Percentiles rank a stretch among this genome's conserved stretches.
Conservation (phyloP, 2,113 vertebrate species). For the Oxyura jamaicensis region DNA sequence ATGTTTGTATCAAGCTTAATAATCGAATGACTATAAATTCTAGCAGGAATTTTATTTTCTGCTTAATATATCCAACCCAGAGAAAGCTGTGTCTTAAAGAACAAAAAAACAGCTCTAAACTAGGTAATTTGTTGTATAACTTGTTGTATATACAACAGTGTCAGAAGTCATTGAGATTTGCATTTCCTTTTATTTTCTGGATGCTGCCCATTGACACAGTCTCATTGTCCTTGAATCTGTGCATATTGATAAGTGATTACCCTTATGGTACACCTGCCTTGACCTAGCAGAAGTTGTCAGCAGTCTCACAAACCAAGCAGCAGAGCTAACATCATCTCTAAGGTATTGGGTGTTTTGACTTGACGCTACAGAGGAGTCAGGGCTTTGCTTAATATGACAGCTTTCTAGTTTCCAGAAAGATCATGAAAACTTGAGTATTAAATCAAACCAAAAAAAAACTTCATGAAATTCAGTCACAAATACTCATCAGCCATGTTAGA, state of each 20-base stretch:
- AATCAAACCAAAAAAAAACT: background rate
- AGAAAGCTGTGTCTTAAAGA: background rate
- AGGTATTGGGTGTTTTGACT: background rate
- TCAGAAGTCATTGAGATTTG: background rate
- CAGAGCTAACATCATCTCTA: background rate
- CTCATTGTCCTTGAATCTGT: background rate
- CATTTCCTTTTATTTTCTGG: background rate
- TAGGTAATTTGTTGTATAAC: background rate
- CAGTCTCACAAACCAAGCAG: background rate
- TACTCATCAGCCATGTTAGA: background rate
- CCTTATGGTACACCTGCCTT: fast-evolving
- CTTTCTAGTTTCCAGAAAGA: background rate
- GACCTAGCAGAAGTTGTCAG: background rate
- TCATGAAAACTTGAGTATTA: background rate
- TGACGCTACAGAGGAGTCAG: background rate
- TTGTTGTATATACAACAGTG: background rate
- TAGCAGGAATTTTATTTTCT: background rate
- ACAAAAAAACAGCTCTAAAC: background rate
- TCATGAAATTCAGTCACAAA: background rate
- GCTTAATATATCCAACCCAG: background rate
- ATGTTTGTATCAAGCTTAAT: background rate
- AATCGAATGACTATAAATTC: no score
- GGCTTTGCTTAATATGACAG: no score
- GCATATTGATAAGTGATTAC: background rate
- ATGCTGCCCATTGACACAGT: background rate